Base-by-base conservation (phyloP, 2,888 invertebrate genomes). In the Apeira syringaria region DNA sequence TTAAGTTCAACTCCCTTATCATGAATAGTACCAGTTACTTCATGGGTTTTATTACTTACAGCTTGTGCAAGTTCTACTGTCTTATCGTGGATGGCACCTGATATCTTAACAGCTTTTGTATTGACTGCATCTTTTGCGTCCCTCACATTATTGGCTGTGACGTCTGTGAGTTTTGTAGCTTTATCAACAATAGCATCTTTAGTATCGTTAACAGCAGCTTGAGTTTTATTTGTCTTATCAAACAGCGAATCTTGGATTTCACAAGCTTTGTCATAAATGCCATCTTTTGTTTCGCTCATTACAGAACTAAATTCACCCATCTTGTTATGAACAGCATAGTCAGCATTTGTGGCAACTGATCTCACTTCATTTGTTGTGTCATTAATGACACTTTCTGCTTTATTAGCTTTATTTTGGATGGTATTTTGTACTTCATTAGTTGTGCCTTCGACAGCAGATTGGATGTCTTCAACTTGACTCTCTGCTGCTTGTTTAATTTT, bases 241-340 rank as follows among this genome's bases (percentile, higher is more conserved):
- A 56, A 31, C 4, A 62, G 25, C 1, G 52, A 35, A 13, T 53
- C 32, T 33, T 52, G 41, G 2, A 57, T 28, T 41, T 59, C 53
- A 10, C 53, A 39, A 5, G 52, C 47, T 47, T 61, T 65, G 11
- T 56, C 55, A 3, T 46, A 11, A 13, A 59, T 47, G 5, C 61
- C 45, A 10, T 63, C 64, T 51, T 76, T 68, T 2, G 74, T 52
- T 46, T 80, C 68, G 35, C 59, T 63, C 55, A 13, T 70, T 59
- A 46, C 18, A 53, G 30, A 2, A 71, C 58, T 1, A 62, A 61
- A 52, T 76, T 65, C n/a, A 59, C 48, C 50, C 61, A 35, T 38
- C 18, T 45, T 45, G 15, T 30, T 29, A n/a, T 34, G 34, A 29
- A 53, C 37, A 10, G 41, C 42, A 20, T 52, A 37, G 12, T 50